These are phyloP conservation scores for Pharmacophagus antenor DNA, from an alignment of 2,888 invertebrate species.

Conservation along the genomic window DNA sequence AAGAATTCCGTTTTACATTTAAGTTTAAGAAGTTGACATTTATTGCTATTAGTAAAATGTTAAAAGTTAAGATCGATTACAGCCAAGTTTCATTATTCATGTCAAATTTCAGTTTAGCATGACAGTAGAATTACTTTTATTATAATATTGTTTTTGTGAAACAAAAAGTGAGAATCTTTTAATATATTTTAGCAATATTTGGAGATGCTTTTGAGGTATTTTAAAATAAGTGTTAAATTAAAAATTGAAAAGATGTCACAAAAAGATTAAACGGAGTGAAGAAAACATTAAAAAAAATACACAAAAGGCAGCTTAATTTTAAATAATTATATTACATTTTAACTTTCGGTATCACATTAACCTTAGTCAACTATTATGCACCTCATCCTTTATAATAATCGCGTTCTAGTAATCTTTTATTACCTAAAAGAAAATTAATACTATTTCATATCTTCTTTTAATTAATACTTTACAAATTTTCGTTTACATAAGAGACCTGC, in stretches of 20 bases:
- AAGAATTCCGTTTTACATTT: slow-evolving; percentile 1
- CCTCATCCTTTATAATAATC: not conserved
- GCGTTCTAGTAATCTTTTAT: not conserved
- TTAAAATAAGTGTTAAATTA: no score
- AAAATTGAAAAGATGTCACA: not conserved
- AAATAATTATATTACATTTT: no score
- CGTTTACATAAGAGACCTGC: slow-evolving; percentile 13
- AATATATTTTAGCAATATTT: not conserved
- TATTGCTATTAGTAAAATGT: slow-evolving; percentile 29
- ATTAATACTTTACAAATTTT: slow-evolving; percentile 1
- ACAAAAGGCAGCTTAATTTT: no score
- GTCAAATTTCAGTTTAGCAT: not conserved
- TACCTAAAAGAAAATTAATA: not conserved
- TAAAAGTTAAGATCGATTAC: slow-evolving; percentile 30
- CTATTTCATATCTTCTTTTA: not conserved
- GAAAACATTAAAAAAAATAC: no score
- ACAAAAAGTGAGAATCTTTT: not conserved
- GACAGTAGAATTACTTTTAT: slow-evolving; percentile 1
- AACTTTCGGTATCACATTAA: no score
- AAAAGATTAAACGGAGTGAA: not conserved
- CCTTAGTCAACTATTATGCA: not conserved
- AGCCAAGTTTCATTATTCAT: slow-evolving; percentile 28
- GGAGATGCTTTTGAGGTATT: not conserved
- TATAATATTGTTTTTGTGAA: not conserved
- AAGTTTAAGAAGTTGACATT: slow-evolving; percentile 25